phyloP scores from a whole-genome alignment of 2,113 vertebrate genomes.

The Clinocottus analis region DNA sequence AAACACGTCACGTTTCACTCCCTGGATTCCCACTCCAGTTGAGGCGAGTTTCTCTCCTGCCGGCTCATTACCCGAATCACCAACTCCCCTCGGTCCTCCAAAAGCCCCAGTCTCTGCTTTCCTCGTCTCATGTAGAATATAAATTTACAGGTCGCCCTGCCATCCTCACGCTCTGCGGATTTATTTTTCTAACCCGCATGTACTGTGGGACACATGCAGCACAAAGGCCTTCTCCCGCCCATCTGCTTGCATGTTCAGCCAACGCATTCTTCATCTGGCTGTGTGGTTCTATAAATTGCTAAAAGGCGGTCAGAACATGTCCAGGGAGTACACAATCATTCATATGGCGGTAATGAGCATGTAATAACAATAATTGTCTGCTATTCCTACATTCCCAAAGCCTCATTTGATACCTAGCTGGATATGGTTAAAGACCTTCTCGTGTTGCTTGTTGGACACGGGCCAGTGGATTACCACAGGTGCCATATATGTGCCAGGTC shows the following conservation, averaged over 20 bases:
- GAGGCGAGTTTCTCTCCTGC: conserved; percentile 43
- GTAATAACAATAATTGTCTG: conserved; percentile 24
- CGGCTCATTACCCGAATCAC: conserved; percentile 52
- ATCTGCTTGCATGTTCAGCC: conserved; percentile 48
- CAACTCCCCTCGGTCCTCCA: conserved; percentile 18
- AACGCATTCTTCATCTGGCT: conserved; percentile 53
- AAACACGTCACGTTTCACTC: conserved; percentile 14
- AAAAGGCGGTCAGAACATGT: conserved; percentile 13
- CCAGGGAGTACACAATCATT: conserved; percentile 7
- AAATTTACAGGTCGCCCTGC: conserved; percentile 41
- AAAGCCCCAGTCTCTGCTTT: conserved; percentile 54
- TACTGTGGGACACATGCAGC: conserved; percentile 42
- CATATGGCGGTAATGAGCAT: conserved; percentile 26
- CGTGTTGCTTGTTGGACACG: conserved; percentile 20
- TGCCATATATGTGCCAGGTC: conserved; percentile 53
- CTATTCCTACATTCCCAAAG: conserved; percentile 6
- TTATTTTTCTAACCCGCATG: conserved; percentile 52
- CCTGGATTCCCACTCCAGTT: conserved; percentile 29
- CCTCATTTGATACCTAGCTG: background rate
- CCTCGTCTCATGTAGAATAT: conserved; percentile 66
- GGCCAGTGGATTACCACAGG: conserved; percentile 38
- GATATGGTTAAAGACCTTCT: conserved; percentile 27
- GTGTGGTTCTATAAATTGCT: conserved; percentile 21
- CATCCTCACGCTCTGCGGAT: conserved; percentile 23
- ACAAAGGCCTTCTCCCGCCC: conserved; percentile 11